Evolutionary conservation across 2,888 invertebrate species (phyloP), one percentile per base, ranked within the genome.

Genomic region (Gastrophysa polygoni): DNA sequence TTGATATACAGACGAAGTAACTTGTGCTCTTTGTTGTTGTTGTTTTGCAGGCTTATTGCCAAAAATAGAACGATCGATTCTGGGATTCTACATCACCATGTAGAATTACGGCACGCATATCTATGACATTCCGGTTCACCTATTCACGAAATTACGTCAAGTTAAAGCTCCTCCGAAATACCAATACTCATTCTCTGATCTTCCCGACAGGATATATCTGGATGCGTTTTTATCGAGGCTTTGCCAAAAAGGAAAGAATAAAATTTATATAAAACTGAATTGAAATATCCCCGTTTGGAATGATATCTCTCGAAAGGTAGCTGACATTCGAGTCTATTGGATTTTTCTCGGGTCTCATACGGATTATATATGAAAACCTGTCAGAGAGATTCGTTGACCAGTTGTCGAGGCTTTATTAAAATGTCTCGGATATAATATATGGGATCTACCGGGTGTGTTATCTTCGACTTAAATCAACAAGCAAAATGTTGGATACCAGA

Each of bases 351-450:
- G 48, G 14, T 61, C 64, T 46, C 14, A 61, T 50, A 58, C 48
- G 49, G 47, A 59, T 55, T 60, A 66, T 66, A n/a, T n/a, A 68
- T 67, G 68, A 73, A 72, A 68, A 32, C 29, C 68, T 73, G 73
- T 74, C 73, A 75, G 63, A 70, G 71, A 67, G 68, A 71, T 73
- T 72, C 63, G 73, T 69, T 73, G 71, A 70, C 73, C 73, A 65
- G 62, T 52, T 59, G 59, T 58, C 32, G 59, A 58, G 62, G 62
- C 63, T 73, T 72, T 68, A 71, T 70, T 73, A 68, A 68, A 68
- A 70, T 67, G 55, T 59, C 38, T 32, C 24, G 57, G 57, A 61
- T 63, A 55, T n/a, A n/a, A n/a, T 59, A 54, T 59, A 32, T 29
- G 34, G 16, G 18, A 24, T 49, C 20, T 48, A 24, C 4, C 24